Conservation (phyloP, 2,113 vertebrate species). For the Tylochromis polylepis region DNA sequence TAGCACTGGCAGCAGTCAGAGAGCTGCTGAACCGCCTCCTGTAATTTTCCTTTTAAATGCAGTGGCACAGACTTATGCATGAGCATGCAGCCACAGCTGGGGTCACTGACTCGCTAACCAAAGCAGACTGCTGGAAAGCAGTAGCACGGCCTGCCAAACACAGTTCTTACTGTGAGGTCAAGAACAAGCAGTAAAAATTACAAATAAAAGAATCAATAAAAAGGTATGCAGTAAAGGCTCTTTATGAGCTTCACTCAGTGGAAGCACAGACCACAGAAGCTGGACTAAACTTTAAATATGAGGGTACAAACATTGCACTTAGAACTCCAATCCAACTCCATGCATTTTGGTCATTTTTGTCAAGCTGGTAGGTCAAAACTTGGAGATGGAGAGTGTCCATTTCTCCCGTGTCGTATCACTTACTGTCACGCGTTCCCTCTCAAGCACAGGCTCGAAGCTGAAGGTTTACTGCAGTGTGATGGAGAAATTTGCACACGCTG, state of each 20-base stretch:
- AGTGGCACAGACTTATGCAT: background rate
- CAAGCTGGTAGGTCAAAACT: background rate
- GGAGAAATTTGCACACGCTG: background rate
- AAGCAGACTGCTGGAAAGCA: background rate
- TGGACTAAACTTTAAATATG: background rate
- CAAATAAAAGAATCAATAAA: background rate
- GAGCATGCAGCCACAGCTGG: background rate
- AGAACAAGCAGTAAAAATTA: background rate
- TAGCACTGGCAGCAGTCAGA: background rate
- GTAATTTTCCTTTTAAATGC: background rate
- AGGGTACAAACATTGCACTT: background rate
- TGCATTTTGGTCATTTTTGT: background rate
- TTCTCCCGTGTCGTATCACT: background rate
- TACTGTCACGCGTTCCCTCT: accelerated
- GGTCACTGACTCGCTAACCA: background rate
- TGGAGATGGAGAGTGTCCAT: background rate
- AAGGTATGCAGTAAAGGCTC: background rate
- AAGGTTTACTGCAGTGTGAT: background rate
- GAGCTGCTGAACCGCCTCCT: background rate
- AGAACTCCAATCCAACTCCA: background rate
- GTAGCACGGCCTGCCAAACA: background rate
- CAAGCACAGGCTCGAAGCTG: background rate
- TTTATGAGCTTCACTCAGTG: background rate
- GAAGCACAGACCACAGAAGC: background rate
- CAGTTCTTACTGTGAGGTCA: background rate